Evolutionary conservation across 2,888 invertebrate genomes (phyloP).

Genomic region (Gastracanthus pulcherrimus): DNA sequence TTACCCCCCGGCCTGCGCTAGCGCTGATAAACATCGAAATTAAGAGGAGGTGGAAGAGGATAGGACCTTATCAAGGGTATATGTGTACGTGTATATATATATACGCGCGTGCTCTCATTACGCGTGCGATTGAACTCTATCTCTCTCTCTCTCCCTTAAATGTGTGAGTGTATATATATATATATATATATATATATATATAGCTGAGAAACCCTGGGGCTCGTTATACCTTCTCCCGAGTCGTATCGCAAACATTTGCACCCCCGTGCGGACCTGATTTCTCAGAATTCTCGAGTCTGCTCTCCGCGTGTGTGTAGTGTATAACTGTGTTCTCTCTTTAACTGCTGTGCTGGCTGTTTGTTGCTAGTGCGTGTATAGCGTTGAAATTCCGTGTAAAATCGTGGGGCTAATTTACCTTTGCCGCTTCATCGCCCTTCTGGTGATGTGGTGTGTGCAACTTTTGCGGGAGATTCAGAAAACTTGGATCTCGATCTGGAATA

Average conservation of each 20-base stretch:
- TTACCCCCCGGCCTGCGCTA: conserved; percentile 25
- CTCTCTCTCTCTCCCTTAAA: not conserved
- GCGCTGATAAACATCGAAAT: conserved; percentile 53
- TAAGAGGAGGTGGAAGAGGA: conserved; percentile 5
- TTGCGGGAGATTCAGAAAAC: too few species aligned
- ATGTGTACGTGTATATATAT: not conserved
- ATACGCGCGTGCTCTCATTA: conserved; percentile 50
- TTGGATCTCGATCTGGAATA: too few species aligned
- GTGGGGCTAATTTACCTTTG: too few species aligned
- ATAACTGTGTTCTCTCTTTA: not conserved
- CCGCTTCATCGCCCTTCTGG: too few species aligned
- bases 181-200: not conserved
- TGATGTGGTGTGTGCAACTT: too few species aligned
- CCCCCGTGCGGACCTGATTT: conserved; percentile 18
- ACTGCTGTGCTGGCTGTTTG: not conserved
- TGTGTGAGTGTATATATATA: not conserved
- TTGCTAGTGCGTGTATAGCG: too few species aligned
- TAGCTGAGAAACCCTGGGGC: not conserved
- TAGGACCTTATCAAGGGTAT: conserved; percentile 25
- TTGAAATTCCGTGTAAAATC: not conserved
- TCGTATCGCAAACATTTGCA: conserved; percentile 53
- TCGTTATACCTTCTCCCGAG: conserved; percentile 30
- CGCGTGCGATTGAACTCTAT: conserved; percentile 27
- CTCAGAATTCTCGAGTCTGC: conserved; percentile 2
- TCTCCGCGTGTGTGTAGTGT: not conserved